Conservation (phyloP, 2,888 invertebrate species). For the Eupithecia exiguata region DNA sequence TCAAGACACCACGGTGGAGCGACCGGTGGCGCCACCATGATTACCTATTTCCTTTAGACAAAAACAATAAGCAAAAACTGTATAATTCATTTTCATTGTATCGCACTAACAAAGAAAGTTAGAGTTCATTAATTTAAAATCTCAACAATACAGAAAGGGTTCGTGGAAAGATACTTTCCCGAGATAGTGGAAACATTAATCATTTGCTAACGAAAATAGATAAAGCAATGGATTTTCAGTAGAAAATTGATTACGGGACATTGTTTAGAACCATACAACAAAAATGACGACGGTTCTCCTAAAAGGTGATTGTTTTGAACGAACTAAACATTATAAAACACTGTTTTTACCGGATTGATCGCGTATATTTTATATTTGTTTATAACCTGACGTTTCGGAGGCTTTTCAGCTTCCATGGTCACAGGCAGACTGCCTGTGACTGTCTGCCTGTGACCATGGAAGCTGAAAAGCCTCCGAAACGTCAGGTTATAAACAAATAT, state of each 20-base stretch:
- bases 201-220: constrained; percentile 52
- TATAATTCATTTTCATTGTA: constrained; percentile 60
- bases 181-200: constrained; percentile 53
- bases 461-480: too few relatives aligned
- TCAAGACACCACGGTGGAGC: too few relatives aligned
- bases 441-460: too few relatives aligned
- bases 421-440: too few relatives aligned
- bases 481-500: too few relatives aligned
- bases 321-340: neutral
- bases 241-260: constrained; percentile 2
- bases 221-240: constrained; percentile 47
- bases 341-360: too few relatives aligned
- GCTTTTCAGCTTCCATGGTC: too few relatives aligned
- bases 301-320: neutral
- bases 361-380: too few relatives aligned
- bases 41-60: neutral
- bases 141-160: constrained; percentile 63
- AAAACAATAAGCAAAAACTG: constrained; percentile 39
- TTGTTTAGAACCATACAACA: neutral
- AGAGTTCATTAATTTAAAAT: constrained; percentile 67
- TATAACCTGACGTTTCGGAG: too few relatives aligned
- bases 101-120: constrained; percentile 52
- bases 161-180: constrained; percentile 45
- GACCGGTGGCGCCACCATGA: too few relatives aligned
- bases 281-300: neutral